A percentile compares a stretch with the other conserved stretches of the same genome.
Conservation (phyloP, 2,888 invertebrate species). For the Cantharis lateralis region DNA sequence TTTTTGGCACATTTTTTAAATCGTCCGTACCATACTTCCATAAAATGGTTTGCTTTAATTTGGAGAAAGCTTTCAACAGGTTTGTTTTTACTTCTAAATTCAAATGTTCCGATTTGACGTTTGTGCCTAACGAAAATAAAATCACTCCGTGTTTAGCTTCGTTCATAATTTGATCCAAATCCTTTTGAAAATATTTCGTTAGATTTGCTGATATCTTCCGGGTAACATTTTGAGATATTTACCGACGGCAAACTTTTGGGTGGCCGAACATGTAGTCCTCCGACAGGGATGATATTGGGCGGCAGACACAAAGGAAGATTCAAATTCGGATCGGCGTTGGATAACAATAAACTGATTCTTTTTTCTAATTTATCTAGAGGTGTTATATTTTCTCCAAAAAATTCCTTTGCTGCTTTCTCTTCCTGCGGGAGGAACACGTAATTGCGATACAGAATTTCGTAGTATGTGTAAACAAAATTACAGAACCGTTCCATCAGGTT, state of each 20-base stretch:
- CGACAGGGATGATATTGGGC: constrained; percentile 50
- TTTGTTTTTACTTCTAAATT: constrained; percentile 35
- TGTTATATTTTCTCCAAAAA: constrained; percentile 39
- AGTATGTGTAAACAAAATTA: constrained; percentile 31
- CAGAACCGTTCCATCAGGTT: constrained; percentile 36
- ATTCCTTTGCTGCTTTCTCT: constrained; percentile 32
- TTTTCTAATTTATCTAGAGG: constrained; percentile 38
- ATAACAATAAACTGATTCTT: constrained; percentile 42
- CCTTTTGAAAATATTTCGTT: constrained; percentile 28
- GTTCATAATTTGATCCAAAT: constrained; percentile 45
- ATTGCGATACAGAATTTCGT: constrained; percentile 21
- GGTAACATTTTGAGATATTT: constrained; percentile 11
- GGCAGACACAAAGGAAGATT: constrained; percentile 44
- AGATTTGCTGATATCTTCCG: neutral
- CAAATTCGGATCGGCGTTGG: constrained; percentile 44
- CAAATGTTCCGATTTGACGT: constrained; percentile 44
- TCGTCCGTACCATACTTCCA: neutral
- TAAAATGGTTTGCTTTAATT: constrained; percentile 32
- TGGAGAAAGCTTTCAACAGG: constrained; percentile 47
- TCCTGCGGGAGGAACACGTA: constrained; percentile 27
- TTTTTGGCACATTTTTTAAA: constrained; percentile 43
- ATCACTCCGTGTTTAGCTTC: constrained; percentile 49
- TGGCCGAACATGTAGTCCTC: constrained; percentile 46
- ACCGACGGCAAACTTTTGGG: constrained; percentile 42
- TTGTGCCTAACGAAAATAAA: constrained; percentile 51